Conservation (phyloP, 2,888 invertebrate genomes). For the Aplocera efformata region DNA sequence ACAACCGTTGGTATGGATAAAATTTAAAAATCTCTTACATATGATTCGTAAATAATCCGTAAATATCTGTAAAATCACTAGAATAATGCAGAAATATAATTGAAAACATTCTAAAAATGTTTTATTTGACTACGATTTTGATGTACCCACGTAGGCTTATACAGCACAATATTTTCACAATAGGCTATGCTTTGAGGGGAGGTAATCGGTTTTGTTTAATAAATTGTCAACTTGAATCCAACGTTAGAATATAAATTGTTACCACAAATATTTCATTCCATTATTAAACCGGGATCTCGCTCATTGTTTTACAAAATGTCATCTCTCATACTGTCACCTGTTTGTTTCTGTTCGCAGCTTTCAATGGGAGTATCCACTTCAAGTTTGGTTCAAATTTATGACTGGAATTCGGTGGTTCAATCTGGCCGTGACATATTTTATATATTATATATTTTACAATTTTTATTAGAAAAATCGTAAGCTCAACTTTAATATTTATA, state of each 20-base stretch:
- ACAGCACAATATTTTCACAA: constrained; percentile 69
- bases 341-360: constrained; percentile 62
- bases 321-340: constrained; percentile 77
- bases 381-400: constrained; percentile 16
- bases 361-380: constrained; percentile 44
- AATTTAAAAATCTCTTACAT: no score
- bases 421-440: constrained; percentile 16
- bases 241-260: constrained; percentile 77
- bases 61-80: no score
- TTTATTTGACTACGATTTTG: no score
- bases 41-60: no score
- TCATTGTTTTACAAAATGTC: constrained; percentile 79
- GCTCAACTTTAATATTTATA: no score
- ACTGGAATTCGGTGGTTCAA: constrained; percentile 4
- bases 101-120: no score
- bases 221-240: constrained; percentile 80
- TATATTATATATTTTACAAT: no score
- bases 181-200: constrained; percentile 68
- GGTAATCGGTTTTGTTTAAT: constrained; percentile 81
- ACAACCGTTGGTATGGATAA: no score
- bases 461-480: no score
- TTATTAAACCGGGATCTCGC: constrained; percentile 68
- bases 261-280: constrained; percentile 78
- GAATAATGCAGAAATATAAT: no score
- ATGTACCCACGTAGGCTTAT: no score